Conservation (phyloP, 2,797 vertebrate genomes). For the Liparis tanakae region DNA sequence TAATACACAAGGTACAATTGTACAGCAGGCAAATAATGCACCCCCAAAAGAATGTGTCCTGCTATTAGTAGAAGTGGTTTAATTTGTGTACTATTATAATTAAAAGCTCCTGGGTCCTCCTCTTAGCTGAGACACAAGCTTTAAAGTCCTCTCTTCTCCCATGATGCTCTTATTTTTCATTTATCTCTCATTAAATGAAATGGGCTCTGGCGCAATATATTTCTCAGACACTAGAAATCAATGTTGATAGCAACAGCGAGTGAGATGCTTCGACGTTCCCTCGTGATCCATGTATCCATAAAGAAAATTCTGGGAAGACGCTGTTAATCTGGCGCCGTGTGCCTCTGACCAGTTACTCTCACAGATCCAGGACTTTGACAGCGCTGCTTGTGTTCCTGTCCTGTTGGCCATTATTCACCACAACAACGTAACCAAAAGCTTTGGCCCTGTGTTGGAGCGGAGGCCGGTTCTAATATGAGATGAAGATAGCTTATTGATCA, state of each 20-base stretch:
- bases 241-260: slow-evolving; percentile 29
- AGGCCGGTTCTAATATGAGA: slow-evolving; percentile 63
- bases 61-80: slow-evolving; percentile 23
- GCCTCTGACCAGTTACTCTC: slow-evolving; percentile 35
- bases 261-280: slow-evolving; percentile 18
- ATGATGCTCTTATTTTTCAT: slow-evolving; percentile 33
- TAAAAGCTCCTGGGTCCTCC: slow-evolving; percentile 38
- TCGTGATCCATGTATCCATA: background rate
- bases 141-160: slow-evolving; percentile 40
- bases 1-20: slow-evolving; percentile 9
- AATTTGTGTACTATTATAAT: slow-evolving; percentile 31
- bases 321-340: slow-evolving; percentile 25
- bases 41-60: slow-evolving; percentile 6
- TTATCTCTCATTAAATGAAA: slow-evolving; percentile 56
- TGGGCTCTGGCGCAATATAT: slow-evolving; percentile 16
- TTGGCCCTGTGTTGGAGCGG: slow-evolving; percentile 48
- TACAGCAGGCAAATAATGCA: background rate
- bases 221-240: slow-evolving; percentile 19
- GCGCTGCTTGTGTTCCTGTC: slow-evolving; percentile 47
- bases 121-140: slow-evolving; percentile 48
- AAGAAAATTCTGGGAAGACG: slow-evolving; percentile 8
- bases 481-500: slow-evolving; percentile 74
- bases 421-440: slow-evolving; percentile 75
- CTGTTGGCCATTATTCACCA: slow-evolving; percentile 66
- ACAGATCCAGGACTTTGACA: slow-evolving; percentile 56